These are phyloP conservation scores for Dunckerocampus dactyliophorus DNA, from an alignment of 2,113 vertebrate species.

Conservation along the genomic window DNA sequence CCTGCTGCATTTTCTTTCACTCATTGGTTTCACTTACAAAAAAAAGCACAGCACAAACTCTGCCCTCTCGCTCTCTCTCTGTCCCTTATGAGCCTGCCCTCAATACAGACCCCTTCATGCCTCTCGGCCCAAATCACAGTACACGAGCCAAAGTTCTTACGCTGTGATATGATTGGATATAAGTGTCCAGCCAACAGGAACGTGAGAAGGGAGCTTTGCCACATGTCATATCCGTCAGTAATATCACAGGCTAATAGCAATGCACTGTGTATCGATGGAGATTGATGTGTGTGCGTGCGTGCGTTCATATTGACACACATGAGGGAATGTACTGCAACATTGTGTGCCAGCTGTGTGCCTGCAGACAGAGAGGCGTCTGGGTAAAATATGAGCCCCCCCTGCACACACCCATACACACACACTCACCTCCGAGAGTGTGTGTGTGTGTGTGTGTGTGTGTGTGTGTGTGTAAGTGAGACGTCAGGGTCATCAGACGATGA, in stretches of 20 bases:
- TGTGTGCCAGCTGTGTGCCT: constrained; percentile 49
- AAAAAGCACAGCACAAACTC: too few relatives aligned
- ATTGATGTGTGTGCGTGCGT: constrained; percentile 2
- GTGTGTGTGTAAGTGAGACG: constrained; percentile 60
- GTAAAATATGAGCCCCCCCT: constrained; percentile 62
- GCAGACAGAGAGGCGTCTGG: constrained; percentile 72
- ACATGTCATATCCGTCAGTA: constrained; percentile 10
- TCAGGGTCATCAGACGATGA: constrained; percentile 64
- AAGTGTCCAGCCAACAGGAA: constrained; percentile 12
- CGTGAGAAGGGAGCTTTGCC: neutral
- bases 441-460: constrained; percentile 13
- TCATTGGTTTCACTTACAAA: too few relatives aligned
- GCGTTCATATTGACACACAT: constrained; percentile 20
- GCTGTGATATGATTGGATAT: constrained; percentile 23
- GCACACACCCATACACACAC: constrained; percentile 22
- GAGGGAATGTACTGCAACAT: constrained; percentile 58
- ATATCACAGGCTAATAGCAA: constrained; percentile 21
- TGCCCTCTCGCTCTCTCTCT: too few relatives aligned
- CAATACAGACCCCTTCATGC: constrained; percentile 22
- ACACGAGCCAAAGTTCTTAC: constrained; percentile 35
- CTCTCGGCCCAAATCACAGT: constrained; percentile 36
- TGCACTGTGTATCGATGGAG: constrained; percentile 10
- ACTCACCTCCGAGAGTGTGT: constrained; percentile 15
- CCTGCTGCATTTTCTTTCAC: too few relatives aligned
- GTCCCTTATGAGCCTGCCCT: constrained; percentile 10